phyloP scores from a whole-genome alignment of 2,888 invertebrate species.

The Cactoblastis cactorum region DNA sequence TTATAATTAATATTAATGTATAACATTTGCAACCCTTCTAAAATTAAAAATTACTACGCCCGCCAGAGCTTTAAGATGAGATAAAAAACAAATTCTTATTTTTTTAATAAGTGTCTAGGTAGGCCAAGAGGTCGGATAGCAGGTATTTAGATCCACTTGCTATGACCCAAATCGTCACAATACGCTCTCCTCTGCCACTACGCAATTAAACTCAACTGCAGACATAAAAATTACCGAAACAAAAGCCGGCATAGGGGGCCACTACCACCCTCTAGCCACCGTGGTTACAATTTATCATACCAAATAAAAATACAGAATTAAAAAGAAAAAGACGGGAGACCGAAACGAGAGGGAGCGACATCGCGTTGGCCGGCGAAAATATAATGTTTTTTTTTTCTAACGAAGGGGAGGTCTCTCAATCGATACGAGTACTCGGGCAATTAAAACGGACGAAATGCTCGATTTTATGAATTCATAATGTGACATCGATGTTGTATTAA shows the following conservation, averaged over 20 bases:
- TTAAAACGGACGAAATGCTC: conserved; percentile 42
- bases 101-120: conserved; percentile 33
- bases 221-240: conserved; percentile 78
- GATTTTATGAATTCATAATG: conserved; percentile 36
- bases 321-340: conserved; percentile 73
- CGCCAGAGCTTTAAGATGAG: neutral
- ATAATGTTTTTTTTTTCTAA: conserved; percentile 60
- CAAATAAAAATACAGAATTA: conserved; percentile 78
- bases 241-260: conserved; percentile 57
- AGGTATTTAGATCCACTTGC: conserved; percentile 42
- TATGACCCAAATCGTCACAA: conserved; percentile 73
- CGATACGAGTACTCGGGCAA: conserved; percentile 33
- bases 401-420: conserved; percentile 20
- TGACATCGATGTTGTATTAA: conserved; percentile 11
- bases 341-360: conserved; percentile 59
- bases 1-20: too few relatives aligned
- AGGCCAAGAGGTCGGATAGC: conserved; percentile 65
- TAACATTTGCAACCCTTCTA: too few relatives aligned
- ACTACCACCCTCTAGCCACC: conserved; percentile 41
- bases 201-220: conserved; percentile 75
- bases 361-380: conserved; percentile 57
- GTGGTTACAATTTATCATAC: conserved; percentile 78
- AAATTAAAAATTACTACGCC: neutral
- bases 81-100: neutral
- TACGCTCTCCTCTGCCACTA: conserved; percentile 66